Conservation (phyloP, 2,888 invertebrate genomes). For the Tromatobia lineatoria region DNA sequence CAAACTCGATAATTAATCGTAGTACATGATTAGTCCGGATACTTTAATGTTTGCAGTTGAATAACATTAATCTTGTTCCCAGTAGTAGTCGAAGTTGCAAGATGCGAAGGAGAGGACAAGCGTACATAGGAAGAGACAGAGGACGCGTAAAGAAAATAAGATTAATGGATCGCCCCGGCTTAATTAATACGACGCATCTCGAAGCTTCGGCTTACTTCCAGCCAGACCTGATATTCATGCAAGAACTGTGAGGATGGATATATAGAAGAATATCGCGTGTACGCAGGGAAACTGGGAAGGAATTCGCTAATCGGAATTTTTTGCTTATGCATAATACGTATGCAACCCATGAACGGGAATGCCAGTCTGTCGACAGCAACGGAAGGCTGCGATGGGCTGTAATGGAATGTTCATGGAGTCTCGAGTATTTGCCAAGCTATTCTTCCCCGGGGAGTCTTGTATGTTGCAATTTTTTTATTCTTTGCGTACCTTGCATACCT, state of each 20-base stretch:
- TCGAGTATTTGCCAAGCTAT: slow-evolving; percentile 16
- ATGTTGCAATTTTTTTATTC: not conserved
- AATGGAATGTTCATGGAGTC: slow-evolving; percentile 53
- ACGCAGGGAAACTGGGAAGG: slow-evolving; percentile 23
- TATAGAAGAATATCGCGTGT: not conserved
- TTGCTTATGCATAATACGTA: slow-evolving; percentile 1
- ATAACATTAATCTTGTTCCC: slow-evolving; percentile 79
- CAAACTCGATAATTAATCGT: slow-evolving; percentile 26
- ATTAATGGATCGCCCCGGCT: slow-evolving; percentile 78
- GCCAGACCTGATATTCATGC: not conserved
- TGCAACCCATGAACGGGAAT: slow-evolving; percentile 8
- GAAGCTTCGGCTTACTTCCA: slow-evolving; percentile 45
- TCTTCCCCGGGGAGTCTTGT: not conserved
- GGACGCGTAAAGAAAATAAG: slow-evolving; percentile 78
- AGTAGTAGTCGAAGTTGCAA: slow-evolving; percentile 6
- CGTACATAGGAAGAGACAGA: slow-evolving; percentile 49
- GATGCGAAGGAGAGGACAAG: slow-evolving; percentile 7
- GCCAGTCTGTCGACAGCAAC: not conserved
- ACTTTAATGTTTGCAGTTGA: slow-evolving; percentile 67
- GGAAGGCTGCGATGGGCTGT: slow-evolving; percentile 19
- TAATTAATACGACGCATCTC: slow-evolving; percentile 79
- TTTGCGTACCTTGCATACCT: not conserved
- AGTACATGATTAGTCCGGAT: slow-evolving; percentile 24
- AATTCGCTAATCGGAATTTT: slow-evolving; percentile 49
- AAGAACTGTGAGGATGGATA: slow-evolving; percentile 21